Conservation (phyloP, 2,888 invertebrate species). For the Scaptodrosophila latifasciaeformis region DNA sequence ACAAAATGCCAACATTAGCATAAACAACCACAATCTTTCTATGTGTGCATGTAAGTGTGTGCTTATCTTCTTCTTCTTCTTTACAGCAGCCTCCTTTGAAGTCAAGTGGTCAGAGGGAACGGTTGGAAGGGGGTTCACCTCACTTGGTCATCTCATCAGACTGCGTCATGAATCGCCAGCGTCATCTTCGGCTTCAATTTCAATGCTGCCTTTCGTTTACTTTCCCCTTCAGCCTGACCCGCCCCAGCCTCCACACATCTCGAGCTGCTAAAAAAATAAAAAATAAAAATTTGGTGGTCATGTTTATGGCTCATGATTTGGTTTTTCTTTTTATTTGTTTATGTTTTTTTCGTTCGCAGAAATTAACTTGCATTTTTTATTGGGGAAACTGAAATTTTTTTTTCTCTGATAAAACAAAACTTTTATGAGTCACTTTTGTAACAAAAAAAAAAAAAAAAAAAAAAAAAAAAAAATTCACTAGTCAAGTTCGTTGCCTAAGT, state of each 20-base stretch:
- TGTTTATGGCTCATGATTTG: constrained; percentile 53
- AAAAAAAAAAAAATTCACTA: too few species aligned
- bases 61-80: constrained; percentile 5
- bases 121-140: too few species aligned
- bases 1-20: constrained; percentile 41
- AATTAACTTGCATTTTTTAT: constrained; percentile 52
- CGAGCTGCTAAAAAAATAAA: too few species aligned
- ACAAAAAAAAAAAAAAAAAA: too few species aligned
- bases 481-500: constrained; percentile 67
- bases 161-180: constrained; percentile 53
- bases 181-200: too few species aligned
- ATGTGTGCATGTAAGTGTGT: constrained; percentile 2
- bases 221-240: constrained; percentile 16
- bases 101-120: too few species aligned
- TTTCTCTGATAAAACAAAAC: too few species aligned
- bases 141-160: constrained; percentile 33
- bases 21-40: constrained; percentile 28
- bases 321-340: constrained; percentile 30
- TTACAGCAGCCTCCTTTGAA: constrained; percentile 30
- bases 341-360: constrained; percentile 31
- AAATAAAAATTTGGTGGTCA: constrained; percentile 30
- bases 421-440: constrained; percentile 46
- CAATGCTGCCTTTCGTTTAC: constrained; percentile 27
- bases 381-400: constrained; percentile 22
- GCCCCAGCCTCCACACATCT: too few species aligned